A percentile compares a stretch with the other conserved stretches of the same genome.
phyloP scores from a whole-genome alignment of 2,113 vertebrate species.

The Pholis gunnellus region DNA sequence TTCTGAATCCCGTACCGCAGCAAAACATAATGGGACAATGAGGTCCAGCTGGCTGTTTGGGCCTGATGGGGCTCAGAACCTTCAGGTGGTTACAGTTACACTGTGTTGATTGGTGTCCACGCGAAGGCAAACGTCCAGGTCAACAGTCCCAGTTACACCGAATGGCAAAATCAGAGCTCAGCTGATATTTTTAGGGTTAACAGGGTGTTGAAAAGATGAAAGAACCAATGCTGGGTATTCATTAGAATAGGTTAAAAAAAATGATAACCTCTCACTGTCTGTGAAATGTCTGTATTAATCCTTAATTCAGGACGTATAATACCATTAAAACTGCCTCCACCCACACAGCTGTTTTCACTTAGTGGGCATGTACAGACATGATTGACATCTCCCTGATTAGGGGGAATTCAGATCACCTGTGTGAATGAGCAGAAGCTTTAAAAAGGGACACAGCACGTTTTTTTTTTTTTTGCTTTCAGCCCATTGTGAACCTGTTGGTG shows the following conservation, averaged over 20 bases:
- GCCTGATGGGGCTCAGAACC: background rate
- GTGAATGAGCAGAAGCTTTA: constrained; percentile 2
- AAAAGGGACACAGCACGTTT: background rate
- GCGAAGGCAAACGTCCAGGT: background rate
- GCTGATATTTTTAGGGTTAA: background rate
- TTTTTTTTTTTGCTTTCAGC: too few species aligned
- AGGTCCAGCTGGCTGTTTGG: background rate
- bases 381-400: background rate
- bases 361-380: background rate
- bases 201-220: background rate
- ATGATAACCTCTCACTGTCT: background rate
- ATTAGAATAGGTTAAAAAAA: background rate
- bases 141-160: constrained; percentile 3
- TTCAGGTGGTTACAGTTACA: constrained; percentile 47
- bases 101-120: background rate
- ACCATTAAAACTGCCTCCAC: background rate
- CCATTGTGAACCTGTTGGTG: background rate
- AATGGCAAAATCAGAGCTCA: constrained; percentile 15
- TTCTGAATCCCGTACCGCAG: constrained; percentile 2
- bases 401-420: constrained; percentile 1
- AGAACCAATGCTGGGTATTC: background rate
- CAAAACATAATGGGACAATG: background rate
- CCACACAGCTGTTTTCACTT: constrained; percentile 3
- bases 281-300: background rate
- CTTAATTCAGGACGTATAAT: background rate